Base-by-base conservation (phyloP, 2,113 vertebrate genomes). In the Zapus hudsonius region DNA sequence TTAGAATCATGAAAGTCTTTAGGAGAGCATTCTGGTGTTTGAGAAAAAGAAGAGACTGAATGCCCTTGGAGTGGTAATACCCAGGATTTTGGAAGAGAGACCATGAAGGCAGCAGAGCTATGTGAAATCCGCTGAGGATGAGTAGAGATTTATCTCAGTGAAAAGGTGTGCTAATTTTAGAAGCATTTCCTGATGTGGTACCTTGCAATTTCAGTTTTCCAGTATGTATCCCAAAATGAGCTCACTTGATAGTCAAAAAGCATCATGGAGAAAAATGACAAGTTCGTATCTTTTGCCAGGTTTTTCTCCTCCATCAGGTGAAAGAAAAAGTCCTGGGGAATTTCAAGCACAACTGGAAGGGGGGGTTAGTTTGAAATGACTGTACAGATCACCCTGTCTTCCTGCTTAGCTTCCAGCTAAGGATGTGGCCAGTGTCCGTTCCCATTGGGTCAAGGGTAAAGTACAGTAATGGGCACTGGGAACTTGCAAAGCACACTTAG, bases 171-270 rank as follows among this genome's bases (percentile, higher is more conserved):
- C 81, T 93, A 76, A 94, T 96, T 95, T 95, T 90, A 80, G 92
- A 90, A 90, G 83, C 75, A 16, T 83, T 96, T 90, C 79, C 85
- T 82, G 42, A 70, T 75, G 74, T 47, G 76, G 27, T 83, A 93
- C 92, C 88, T 96, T 95, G 82, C 44, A 84, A 90, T 95, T 72
- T 93, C 90, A 92, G 80, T 85, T 96, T 83, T 95, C 94, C 61
- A 89, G 12, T 73, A 80, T 63, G 20, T 76, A 69, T 84, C 55
- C 47, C 82, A 84, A 92, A 96, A 95, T 83, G 83, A 92, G 85
- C 90, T 96, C 64, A 84, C n/a, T 85, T 90, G 85, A 66, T 72
- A 90, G 67, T 79, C 83, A 85, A n/a, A 82, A 94, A 67, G 16
- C 81, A 7, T 72, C 73, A 31, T 78, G 70, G 42, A 91, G 80